Evolutionary conservation across 2,113 vertebrate species (phyloP).

Genomic region (Tachycineta bicolor): DNA sequence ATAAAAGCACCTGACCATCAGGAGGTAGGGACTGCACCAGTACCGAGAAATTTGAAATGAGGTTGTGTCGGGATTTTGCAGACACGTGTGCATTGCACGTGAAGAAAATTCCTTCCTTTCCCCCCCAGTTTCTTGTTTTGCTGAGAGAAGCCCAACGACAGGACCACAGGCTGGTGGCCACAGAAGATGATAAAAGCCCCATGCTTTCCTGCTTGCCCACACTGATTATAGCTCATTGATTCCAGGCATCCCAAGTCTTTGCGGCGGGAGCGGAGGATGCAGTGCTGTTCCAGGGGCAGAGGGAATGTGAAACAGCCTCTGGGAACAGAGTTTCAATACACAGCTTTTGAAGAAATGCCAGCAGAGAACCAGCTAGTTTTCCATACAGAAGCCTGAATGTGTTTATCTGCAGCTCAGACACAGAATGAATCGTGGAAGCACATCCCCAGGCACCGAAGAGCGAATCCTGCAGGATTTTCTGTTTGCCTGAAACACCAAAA

Average conservation of each 20-base stretch:
- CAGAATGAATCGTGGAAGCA: slow-evolving; percentile 25
- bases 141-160: neutral
- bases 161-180: neutral
- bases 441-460: slow-evolving; percentile 4
- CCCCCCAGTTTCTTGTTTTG: neutral
- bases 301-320: neutral
- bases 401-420: slow-evolving; percentile 44
- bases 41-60: neutral
- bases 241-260: neutral
- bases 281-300: neutral
- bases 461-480: neutral
- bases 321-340: neutral
- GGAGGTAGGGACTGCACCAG: neutral
- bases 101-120: neutral
- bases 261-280: fast-evolving
- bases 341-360: slow-evolving; percentile 9
- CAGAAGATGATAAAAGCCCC: neutral
- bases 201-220: neutral
- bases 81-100: neutral
- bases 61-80: neutral
- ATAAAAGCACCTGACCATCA: neutral
- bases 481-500: neutral
- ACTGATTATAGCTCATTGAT: neutral
- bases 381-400: slow-evolving; percentile 33
- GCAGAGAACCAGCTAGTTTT: slow-evolving; percentile 39